phyloP scores from a whole-genome alignment of 2,113 vertebrate genomes.

The Lycaon pictus region DNA sequence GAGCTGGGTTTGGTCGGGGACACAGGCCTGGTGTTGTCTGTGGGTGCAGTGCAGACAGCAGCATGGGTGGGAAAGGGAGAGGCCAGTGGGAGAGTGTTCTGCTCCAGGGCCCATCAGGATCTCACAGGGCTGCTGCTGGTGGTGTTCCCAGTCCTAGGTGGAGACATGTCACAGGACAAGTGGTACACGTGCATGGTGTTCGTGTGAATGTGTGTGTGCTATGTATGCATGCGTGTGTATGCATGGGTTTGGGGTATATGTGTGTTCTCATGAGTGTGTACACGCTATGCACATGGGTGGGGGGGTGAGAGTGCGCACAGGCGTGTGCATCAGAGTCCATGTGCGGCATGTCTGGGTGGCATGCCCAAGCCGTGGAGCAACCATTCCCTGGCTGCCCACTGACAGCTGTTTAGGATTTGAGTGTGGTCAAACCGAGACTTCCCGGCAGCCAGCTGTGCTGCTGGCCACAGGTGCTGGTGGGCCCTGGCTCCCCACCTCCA shows the following conservation, averaged over 20 bases:
- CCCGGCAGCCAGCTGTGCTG: background rate
- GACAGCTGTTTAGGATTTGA: background rate
- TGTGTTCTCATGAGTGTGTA: background rate
- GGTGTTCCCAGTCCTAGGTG: background rate
- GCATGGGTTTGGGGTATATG: background rate
- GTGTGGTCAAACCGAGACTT: too few relatives aligned
- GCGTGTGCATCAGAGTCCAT: too few relatives aligned
- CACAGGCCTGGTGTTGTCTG: background rate
- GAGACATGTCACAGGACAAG: background rate
- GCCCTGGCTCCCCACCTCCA: background rate
- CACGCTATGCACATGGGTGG: too few relatives aligned
- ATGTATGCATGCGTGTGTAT: background rate
- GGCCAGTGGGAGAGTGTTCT: background rate
- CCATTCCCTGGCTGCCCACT: background rate
- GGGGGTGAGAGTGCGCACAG: too few relatives aligned
- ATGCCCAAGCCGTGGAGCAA: rapidly evolving
- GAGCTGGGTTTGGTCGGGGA: background rate
- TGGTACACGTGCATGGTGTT: background rate
- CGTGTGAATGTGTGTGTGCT: background rate
- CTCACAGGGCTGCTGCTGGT: background rate
- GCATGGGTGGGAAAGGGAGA: background rate
- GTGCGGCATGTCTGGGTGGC: background rate
- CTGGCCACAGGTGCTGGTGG: background rate
- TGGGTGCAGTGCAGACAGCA: background rate
- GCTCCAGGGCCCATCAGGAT: background rate